A percentile compares a stretch with the other conserved stretches of the same genome.
Conservation (phyloP, 2,797 vertebrate species). For the Etheostoma nigrum region DNA sequence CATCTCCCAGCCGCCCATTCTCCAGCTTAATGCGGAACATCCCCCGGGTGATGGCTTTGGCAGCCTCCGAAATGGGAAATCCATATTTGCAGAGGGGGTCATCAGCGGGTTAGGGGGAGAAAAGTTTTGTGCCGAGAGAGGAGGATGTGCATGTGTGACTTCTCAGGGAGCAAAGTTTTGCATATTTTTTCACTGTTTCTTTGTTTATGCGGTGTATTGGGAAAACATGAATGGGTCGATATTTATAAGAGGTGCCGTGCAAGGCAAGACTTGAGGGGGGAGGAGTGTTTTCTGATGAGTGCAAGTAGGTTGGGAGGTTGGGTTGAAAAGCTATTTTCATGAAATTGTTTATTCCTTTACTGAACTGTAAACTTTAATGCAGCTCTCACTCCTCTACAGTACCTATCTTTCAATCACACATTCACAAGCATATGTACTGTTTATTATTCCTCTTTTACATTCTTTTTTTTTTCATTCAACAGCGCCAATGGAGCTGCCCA, state of each 20-base stretch:
- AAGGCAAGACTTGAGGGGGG: slow-evolving; percentile 49
- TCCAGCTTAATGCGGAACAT: slow-evolving; percentile 89
- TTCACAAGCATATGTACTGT: slow-evolving; percentile 13
- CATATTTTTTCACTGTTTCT: slow-evolving; percentile 74
- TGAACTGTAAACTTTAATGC: slow-evolving; percentile 56
- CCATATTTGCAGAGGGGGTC: slow-evolving; percentile 87
- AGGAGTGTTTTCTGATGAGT: slow-evolving; percentile 67
- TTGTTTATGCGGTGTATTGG: slow-evolving; percentile 75
- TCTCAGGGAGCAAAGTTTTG: slow-evolving; percentile 79
- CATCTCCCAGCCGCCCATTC: slow-evolving; percentile 86
- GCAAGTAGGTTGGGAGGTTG: slow-evolving; percentile 51
- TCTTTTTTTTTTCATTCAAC: slow-evolving; percentile 16
- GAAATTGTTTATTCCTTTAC: slow-evolving; percentile 56
- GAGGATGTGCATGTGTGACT: slow-evolving; percentile 77
- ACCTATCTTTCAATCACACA: slow-evolving; percentile 40
- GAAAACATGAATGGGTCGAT: slow-evolving; percentile 81
- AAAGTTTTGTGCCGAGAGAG: slow-evolving; percentile 82
- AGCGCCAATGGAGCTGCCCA: slow-evolving; percentile 84
- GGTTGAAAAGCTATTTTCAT: slow-evolving; percentile 60
- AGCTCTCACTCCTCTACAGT: slow-evolving; percentile 21
- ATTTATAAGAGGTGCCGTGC: slow-evolving; percentile 74
- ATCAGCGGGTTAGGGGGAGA: slow-evolving; percentile 82
- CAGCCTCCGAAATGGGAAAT: slow-evolving; percentile 88
- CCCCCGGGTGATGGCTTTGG: slow-evolving; percentile 88
- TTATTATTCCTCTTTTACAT: slow-evolving; percentile 39